These are phyloP conservation scores for Yasuhikotakia modesta DNA, from an alignment of 2,797 vertebrate genomes.

Conservation along the genomic window DNA sequence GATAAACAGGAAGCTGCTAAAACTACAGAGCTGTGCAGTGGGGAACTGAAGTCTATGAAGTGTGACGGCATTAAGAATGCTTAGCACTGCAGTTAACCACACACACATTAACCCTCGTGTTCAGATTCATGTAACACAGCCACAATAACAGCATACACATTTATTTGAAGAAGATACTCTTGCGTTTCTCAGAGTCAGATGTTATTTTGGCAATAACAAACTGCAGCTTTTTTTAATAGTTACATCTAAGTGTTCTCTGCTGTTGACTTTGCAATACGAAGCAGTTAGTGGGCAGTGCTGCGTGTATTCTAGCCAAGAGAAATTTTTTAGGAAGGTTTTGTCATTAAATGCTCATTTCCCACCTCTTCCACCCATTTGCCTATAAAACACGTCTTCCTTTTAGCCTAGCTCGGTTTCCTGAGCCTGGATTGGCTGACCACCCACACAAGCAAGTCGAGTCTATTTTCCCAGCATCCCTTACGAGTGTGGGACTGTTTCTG, in stretches of 20 bases:
- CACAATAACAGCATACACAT: not conserved
- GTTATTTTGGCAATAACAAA: not conserved
- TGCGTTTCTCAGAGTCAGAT: not conserved
- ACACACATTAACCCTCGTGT: constrained; percentile 27
- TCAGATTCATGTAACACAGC: not conserved
- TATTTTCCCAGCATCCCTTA: not conserved
- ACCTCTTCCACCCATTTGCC: constrained; percentile 13
- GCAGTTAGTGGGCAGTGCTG: not conserved
- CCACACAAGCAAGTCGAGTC: not conserved
- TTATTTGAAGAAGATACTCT: not conserved
- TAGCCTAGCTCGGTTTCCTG: not conserved
- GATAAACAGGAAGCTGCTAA: constrained; percentile 59
- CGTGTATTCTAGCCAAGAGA: constrained; percentile 8
- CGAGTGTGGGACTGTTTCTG: not conserved
- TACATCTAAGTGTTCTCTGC: not conserved
- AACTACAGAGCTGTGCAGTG: constrained; percentile 43
- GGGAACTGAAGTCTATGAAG: constrained; percentile 41
- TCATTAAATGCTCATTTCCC: constrained; percentile 37
- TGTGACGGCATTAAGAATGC: constrained; percentile 41
- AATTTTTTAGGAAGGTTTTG: constrained; percentile 27
- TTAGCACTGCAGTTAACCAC: not conserved
- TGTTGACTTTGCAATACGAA: not conserved
- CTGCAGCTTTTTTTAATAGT: not conserved
- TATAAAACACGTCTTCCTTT: not conserved
- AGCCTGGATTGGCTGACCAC: constrained; percentile 3